Base-by-base conservation (phyloP, 2,797 vertebrate species). In the Morus bassanus region DNA sequence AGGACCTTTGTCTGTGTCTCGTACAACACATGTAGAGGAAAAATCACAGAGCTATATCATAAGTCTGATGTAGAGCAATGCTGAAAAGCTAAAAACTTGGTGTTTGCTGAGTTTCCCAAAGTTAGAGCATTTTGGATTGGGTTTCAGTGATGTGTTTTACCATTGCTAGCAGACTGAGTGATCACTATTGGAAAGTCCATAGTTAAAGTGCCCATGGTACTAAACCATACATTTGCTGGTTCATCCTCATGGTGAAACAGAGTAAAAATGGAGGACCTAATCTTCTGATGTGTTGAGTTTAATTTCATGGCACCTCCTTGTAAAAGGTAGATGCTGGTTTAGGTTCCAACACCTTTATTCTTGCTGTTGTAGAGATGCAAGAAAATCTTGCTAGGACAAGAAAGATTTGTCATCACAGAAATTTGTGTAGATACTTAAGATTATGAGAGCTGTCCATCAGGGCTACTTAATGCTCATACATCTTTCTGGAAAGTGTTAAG, bases 331-430 rank as follows among this genome's bases (percentile, higher is more conserved):
- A 37, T 31, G 12, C 37, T 33, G 9, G 24, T 24, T 33, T 27
- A 64, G 11, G 11, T 67, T 72, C 63, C 45, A 46, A 1, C 23
- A 54, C 57, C 54, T 69, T 63, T 28, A 9, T 50, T 79, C 23
- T 25, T 7, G 6, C 12, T 31, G 0, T 11, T n/a, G 11, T 15
- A 39, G 61, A 5, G 65, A 5, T 0, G 5, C 33, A 30, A 25
- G 59, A 12, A 75, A 35, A 30, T 18, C 69, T 61, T 24, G 8
- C 68, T 24, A 48, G 46, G 35, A 18, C 31, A 18, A 57, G 43
- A 15, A 48, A 46, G 51, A 17, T 45, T 61, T 18, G 15, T 35
- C 46, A 8, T 28, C 11, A 3, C 16, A 28, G 41, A 23, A 54
- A 22, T 41, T 22, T 0, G 30, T n/a, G n/a, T 31, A 41, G 46